These are phyloP conservation scores for Hirtodrosophila confusa DNA, from an alignment of 2,888 invertebrate species.

Conservation along the genomic window DNA sequence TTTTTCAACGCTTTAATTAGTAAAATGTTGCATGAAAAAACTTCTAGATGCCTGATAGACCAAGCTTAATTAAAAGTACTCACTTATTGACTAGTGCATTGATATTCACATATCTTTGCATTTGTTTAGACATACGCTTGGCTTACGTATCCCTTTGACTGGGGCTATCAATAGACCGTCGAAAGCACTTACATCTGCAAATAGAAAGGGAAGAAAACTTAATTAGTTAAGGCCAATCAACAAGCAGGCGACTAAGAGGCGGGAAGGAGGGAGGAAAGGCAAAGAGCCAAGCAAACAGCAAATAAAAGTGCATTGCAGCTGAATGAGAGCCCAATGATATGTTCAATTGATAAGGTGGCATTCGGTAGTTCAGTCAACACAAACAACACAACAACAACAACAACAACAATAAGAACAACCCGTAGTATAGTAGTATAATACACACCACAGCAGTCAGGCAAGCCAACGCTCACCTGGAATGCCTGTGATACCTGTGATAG, in stretches of 20 bases:
- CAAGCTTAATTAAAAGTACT: too few relatives aligned
- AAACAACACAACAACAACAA: not conserved
- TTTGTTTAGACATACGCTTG: slow-evolving; percentile 22
- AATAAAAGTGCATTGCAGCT: slow-evolving; percentile 63
- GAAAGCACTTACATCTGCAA: slow-evolving; percentile 71
- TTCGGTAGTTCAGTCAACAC: slow-evolving; percentile 17
- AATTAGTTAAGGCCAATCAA: slow-evolving; percentile 72
- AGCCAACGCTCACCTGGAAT: slow-evolving; percentile 22
- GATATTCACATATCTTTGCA: slow-evolving; percentile 9
- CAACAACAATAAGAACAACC: slow-evolving; percentile 13
- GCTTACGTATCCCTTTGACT: slow-evolving; percentile 2
- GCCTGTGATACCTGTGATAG: not conserved
- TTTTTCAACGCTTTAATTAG: too few relatives aligned
- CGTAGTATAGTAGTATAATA: slow-evolving; percentile 13
- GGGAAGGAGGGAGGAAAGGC: slow-evolving; percentile 1
- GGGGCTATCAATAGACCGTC: slow-evolving; percentile 8
- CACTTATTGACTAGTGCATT: slow-evolving; percentile 2
- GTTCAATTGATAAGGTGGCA: slow-evolving; percentile 48
- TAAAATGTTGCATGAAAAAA: too few relatives aligned
- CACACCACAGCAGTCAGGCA: not conserved
- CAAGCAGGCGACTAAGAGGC: slow-evolving; percentile 22
- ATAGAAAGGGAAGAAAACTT: slow-evolving; percentile 67
- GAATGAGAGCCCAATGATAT: slow-evolving; percentile 44
- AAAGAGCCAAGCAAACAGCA: slow-evolving; percentile 44
- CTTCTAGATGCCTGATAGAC: too few relatives aligned